Conservation (phyloP, 2,113 vertebrate genomes). For the Zosterops japonicus region DNA sequence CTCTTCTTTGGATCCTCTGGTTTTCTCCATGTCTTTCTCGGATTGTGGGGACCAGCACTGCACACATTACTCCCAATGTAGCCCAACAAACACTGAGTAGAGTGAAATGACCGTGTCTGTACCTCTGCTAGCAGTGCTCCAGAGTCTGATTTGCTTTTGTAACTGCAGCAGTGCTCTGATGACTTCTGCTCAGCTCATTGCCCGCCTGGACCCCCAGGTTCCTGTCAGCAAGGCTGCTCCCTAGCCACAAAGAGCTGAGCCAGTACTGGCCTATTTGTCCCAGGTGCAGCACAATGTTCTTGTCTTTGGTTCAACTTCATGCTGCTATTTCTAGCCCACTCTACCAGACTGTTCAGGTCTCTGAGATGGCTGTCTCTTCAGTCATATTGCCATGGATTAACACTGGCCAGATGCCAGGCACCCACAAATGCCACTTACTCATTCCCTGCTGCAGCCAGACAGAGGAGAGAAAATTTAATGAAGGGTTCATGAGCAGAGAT, state of each 20-base stretch:
- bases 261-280: not conserved
- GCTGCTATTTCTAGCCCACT: not conserved
- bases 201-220: not conserved
- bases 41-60: no score
- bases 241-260: not conserved
- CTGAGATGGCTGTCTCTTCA: not conserved
- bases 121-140: not conserved
- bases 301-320: not conserved
- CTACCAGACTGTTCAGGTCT: not conserved
- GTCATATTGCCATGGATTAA: not conserved
- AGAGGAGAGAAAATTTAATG: not conserved
- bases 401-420: not conserved
- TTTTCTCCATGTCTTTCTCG: not conserved
- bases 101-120: not conserved
- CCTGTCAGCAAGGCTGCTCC: not conserved
- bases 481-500: not conserved
- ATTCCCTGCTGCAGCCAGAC: not conserved
- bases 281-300: not conserved
- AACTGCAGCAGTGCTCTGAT: accelerated
- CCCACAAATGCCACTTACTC: not conserved
- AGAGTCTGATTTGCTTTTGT: not conserved
- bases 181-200: not conserved
- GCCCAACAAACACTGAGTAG: not conserved
- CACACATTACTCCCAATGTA: not conserved
- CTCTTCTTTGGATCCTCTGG: not conserved